phyloP scores from a whole-genome alignment of 2,888 invertebrate species.

The Drepana falcataria region DNA sequence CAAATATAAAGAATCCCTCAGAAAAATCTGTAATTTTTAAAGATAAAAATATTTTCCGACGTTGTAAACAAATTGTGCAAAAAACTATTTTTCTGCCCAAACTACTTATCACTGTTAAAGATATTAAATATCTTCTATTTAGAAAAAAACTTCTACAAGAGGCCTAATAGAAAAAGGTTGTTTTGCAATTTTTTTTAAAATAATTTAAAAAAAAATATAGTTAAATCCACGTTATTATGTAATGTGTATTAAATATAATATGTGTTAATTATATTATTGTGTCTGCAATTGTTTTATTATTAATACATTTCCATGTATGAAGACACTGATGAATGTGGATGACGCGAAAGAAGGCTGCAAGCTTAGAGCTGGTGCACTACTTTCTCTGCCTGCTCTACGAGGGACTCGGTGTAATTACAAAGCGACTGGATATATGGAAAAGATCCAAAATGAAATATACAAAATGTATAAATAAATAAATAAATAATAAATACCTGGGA shows the following conservation, averaged over 20 bases:
- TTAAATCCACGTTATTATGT: slow-evolving; percentile 25
- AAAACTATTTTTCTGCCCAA: slow-evolving; percentile 57
- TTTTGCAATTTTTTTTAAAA: background rate
- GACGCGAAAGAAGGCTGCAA: no score
- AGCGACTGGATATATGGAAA: no score
- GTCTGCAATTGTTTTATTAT: slow-evolving; percentile 42
- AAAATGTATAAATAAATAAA: no score
- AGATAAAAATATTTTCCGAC: slow-evolving; percentile 56
- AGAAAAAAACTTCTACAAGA: slow-evolving; percentile 16
- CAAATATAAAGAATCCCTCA: slow-evolving; percentile 27
- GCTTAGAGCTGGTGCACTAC: no score
- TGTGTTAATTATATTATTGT: slow-evolving; percentile 73
- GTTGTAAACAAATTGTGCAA: slow-evolving; percentile 29
- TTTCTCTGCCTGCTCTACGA: no score
- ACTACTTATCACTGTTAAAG: slow-evolving; percentile 49
- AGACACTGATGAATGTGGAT: no score
- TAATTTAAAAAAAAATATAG: background rate
- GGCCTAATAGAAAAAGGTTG: slow-evolving; percentile 1
- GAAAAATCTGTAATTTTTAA: slow-evolving; percentile 25
- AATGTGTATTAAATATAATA: slow-evolving; percentile 54
- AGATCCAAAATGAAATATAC: no score
- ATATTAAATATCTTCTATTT: slow-evolving; percentile 60
- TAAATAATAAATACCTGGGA: no score
- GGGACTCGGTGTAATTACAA: no score
- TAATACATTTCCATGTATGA: background rate